Percentiles rank a stretch among this genome's conserved stretches.
Conservation (phyloP, 2,797 vertebrate genomes). For the Peromyscus melanophrys region DNA sequence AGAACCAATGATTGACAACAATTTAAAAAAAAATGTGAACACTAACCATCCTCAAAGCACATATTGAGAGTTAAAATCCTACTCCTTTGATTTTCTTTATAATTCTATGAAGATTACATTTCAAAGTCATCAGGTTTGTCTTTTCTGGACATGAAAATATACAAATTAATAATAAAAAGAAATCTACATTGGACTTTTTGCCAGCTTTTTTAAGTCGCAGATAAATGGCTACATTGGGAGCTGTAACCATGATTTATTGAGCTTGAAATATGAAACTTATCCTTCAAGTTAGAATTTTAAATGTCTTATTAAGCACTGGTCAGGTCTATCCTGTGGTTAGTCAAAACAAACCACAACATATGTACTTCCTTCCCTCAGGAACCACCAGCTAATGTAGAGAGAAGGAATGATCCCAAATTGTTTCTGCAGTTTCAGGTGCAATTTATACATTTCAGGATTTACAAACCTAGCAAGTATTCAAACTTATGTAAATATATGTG, state of each 20-base stretch:
- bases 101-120: constrained; percentile 84
- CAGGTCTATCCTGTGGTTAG: constrained; percentile 85
- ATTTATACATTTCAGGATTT: not conserved
- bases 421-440: not conserved
- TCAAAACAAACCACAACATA: constrained; percentile 85
- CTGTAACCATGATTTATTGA: constrained; percentile 87
- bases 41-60: not conserved
- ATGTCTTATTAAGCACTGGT: constrained; percentile 87
- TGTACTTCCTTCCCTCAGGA: constrained; percentile 77
- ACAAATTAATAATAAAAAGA: constrained; percentile 63
- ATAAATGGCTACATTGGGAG: constrained; percentile 85
- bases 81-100: constrained; percentile 77
- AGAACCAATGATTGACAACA: not conserved
- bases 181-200: constrained; percentile 82
- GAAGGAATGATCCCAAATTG: constrained; percentile 17
- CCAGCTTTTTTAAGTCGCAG: constrained; percentile 84
- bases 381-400: constrained; percentile 63
- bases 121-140: constrained; percentile 84
- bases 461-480: not conserved
- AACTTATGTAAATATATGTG: not conserved
- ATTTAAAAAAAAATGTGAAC: constrained; percentile 30
- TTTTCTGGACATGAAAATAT: constrained; percentile 85
- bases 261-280: constrained; percentile 87
- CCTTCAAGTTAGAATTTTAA: constrained; percentile 89
- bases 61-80: constrained; percentile 55